Base-by-base conservation (phyloP, 2,888 invertebrate species). In the Saturnia pavonia region DNA sequence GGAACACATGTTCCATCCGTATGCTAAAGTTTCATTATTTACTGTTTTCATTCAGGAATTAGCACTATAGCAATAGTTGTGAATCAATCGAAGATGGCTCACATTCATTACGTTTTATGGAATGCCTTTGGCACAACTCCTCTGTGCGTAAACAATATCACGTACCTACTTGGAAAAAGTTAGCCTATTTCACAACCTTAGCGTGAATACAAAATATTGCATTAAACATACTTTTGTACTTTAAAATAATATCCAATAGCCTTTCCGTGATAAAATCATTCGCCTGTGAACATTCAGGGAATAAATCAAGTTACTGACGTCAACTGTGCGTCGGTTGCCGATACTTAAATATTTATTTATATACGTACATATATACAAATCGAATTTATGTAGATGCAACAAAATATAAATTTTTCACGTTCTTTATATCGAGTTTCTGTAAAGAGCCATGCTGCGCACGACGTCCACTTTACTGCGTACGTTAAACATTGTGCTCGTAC, bases 231-330 rank as follows among this genome's bases (percentile, higher is more conserved):
- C 40, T 65, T 40, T 1, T 40, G 16, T 48, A 69, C 65, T 72
- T 43, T 69, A 60, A 48, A 67, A 63, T 45, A 25, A 34, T 34
- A n/a, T 22, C 48, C 51, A 45, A 67, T 67, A 71, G 25, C 67
- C 34, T 72, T 69, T 78, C 75, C 73, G 76, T 74, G 71, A 76
- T 80, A 75, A 78, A 75, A 76, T 75, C 74, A 76, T 76, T 77
- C 77, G 74, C 76, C 74, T 78, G 77, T 75, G 76, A 76, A 77
- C 78, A 79, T 74, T 80, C 76, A 77, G 79, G 78, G 77, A 81
- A 82, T 84, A 85, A 86, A 87, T 87, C 85, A 84, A 82, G 82
- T 80, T 79, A 72, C 74, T 88, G 86, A 87, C 88, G 88, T 89
- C 88, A 89, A 78, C 68, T 68, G 78, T 76, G 78, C 74, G 76